Conservation (phyloP, 2,888 invertebrate genomes). For the Meandrusa payeni region DNA sequence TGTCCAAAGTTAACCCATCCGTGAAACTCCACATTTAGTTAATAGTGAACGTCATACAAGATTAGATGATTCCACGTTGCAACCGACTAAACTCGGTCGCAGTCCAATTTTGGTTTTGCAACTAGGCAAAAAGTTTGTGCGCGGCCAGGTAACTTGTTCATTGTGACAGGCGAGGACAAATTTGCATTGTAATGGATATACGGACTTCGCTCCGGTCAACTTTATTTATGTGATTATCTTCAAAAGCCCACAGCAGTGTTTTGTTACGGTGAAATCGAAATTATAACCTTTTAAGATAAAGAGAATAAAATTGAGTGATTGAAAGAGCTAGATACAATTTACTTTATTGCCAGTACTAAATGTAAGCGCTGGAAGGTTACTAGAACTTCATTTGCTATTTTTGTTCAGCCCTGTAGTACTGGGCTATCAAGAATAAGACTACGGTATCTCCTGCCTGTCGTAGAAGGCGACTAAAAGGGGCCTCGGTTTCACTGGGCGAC, state of each 20-base stretch:
- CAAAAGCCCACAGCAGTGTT: slow-evolving; percentile 44
- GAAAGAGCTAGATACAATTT: too few species aligned
- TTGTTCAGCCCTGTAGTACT: too few species aligned
- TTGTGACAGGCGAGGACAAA: slow-evolving; percentile 55
- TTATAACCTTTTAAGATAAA: not conserved
- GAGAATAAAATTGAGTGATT: too few species aligned
- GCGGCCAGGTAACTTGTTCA: slow-evolving; percentile 61
- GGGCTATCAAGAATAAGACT: too few species aligned
- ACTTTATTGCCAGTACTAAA: too few species aligned
- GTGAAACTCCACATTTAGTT: slow-evolving; percentile 27
- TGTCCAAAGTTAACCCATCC: slow-evolving; percentile 12
- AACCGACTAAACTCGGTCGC: slow-evolving; percentile 49
- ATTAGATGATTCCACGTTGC: slow-evolving; percentile 34
- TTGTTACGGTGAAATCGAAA: slow-evolving; percentile 41
- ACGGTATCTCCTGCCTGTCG: too few species aligned
- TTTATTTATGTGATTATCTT: slow-evolving; percentile 51
- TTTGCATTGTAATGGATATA: slow-evolving; percentile 76
- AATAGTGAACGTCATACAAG: slow-evolving; percentile 21
- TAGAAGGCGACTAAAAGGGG: too few species aligned
- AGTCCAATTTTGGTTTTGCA: slow-evolving; percentile 57
- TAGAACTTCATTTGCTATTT: too few species aligned
- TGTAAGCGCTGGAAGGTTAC: too few species aligned
- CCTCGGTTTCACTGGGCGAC: too few species aligned
- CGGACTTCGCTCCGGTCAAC: slow-evolving; percentile 41
- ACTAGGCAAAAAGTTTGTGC: slow-evolving; percentile 62